phyloP scores from a whole-genome alignment of 2,888 invertebrate species.

The Aplocera efformata region DNA sequence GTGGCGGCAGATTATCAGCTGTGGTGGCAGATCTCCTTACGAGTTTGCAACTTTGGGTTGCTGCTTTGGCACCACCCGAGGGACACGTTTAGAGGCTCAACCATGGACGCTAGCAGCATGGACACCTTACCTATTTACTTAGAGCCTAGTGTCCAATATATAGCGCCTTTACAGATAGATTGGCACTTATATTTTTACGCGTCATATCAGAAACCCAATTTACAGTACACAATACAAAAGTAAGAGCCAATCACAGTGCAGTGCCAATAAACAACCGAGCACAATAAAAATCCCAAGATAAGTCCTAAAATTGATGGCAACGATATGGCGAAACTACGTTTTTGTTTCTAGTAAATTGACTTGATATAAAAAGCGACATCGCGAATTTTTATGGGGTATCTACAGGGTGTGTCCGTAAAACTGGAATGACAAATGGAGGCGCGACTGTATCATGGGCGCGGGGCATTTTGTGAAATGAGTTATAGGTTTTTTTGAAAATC shows the following conservation, averaged over 20 bases:
- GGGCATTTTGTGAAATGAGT: conserved; percentile 6
- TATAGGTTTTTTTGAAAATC: conserved; percentile 5
- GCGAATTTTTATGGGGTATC: conserved; percentile 20
- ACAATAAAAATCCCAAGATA: conserved; percentile 19
- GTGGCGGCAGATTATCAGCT: no score
- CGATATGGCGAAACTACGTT: conserved; percentile 27
- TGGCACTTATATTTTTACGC: neutral
- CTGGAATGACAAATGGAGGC: conserved; percentile 13
- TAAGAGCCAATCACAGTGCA: conserved; percentile 20
- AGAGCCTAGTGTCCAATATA: no score
- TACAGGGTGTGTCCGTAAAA: conserved; percentile 24
- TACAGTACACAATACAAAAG: conserved; percentile 8
- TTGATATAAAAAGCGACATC: conserved; percentile 30
- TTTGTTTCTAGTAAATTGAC: conserved; percentile 31
- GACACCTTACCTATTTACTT: no score
- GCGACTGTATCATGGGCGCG: conserved; percentile 9
- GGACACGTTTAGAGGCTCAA: no score
- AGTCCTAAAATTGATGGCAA: conserved; percentile 26
- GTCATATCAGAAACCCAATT: conserved; percentile 8
- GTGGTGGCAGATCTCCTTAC: no score
- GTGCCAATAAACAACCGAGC: conserved; percentile 15
- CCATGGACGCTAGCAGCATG: no score
- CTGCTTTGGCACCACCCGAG: no score
- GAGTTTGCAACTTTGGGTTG: no score
- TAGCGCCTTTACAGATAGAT: neutral